Percentiles rank a stretch among this genome's conserved stretches.
Evolutionary conservation across 2,888 invertebrate species (phyloP).

Genomic region (Sinohyriopsis cumingii): DNA sequence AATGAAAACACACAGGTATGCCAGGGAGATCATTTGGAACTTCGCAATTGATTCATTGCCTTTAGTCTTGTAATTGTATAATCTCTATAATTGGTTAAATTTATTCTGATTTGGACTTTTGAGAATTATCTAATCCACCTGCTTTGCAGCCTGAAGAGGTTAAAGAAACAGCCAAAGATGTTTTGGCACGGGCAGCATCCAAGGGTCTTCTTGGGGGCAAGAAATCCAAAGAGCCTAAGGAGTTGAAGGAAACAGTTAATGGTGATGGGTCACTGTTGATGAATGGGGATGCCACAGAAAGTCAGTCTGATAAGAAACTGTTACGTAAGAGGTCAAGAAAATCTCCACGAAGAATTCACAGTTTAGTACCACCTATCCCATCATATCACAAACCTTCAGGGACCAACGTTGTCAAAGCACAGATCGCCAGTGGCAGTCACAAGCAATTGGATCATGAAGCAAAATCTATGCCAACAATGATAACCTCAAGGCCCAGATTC

Average conservation of each 20-base stretch:
- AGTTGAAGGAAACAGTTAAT: constrained; percentile 23
- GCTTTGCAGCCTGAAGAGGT: constrained; percentile 59
- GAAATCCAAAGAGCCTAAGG: constrained; percentile 24
- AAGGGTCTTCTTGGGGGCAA: constrained; percentile 53
- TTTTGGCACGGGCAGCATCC: constrained; percentile 60
- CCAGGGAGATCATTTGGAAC: too few species aligned
- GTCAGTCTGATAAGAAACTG: constrained; percentile 31
- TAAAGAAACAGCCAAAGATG: constrained; percentile 62
- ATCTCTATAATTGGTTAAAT: too few species aligned
- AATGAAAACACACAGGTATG: too few species aligned
- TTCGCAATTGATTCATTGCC: too few species aligned
- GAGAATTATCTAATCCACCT: too few species aligned
- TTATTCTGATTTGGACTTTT: too few species aligned
- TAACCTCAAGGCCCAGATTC: constrained; percentile 24
- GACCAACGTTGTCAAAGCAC: constrained; percentile 30
- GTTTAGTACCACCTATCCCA: constrained; percentile 16
- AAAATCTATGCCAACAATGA: constrained; percentile 34
- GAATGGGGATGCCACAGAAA: constrained; percentile 33
- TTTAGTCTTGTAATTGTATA: too few species aligned
- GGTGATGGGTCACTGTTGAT: constrained; percentile 9
- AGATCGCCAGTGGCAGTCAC: constrained; percentile 22
- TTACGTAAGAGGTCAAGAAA: constrained; percentile 40
- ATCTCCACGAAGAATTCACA: constrained; percentile 36
- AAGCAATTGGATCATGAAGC: constrained; percentile 17
- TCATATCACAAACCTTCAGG: constrained; percentile 33